Evolutionary conservation across 1,140 invertebrate species (phyloP), one percentile per base, ranked within the genome.

Genomic region (Caenorhabditis latens): DNA sequence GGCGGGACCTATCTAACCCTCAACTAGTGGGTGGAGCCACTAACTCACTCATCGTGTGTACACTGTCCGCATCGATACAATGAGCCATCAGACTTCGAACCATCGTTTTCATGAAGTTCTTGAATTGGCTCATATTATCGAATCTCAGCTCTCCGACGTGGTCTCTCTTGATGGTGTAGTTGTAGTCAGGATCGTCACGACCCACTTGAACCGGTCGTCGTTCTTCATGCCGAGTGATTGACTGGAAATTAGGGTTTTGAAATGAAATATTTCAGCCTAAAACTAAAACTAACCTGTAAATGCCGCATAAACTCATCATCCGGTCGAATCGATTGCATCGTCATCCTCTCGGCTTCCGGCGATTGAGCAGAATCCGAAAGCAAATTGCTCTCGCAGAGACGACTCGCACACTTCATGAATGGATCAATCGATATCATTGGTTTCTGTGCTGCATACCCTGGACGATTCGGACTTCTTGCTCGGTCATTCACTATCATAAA

Each of bases 361-460:
- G 42, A 8, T 50, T 79, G 46, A 46, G 19, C 14, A 24, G 71
- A 8, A 9, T 13, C 2, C 1, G 71, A 13, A 3, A 50, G 46
- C 46, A 40, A 7, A 50, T 79, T 79, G 46, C 50, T 21, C 21
- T 79, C 71, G 24, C 71, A 79, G 21, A 46, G 46, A 46, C 71
- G 43, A 50, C 24, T 79, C 7, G 71, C 24, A n/a, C 71, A 79
- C 3, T 50, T 5, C 71, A 79, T 79, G 46, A 79, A 79, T 24
- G 71, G 71, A 79, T 79, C 71, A n/a, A 79, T 79, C 0, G 71
- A 46, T 0, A 79, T 21, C 71, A 79, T 50, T 50, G 71, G 71
- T 40, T 79, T 63, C 1, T 21, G 61, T 11, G 21, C 4, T 8
- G 61, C 21, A 32, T 58, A 32, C 2, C 0, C 32, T 32, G 32